These are phyloP conservation scores for Entelurus aequoreus DNA, from an alignment of 2,113 vertebrate genomes.

Conservation along the genomic window DNA sequence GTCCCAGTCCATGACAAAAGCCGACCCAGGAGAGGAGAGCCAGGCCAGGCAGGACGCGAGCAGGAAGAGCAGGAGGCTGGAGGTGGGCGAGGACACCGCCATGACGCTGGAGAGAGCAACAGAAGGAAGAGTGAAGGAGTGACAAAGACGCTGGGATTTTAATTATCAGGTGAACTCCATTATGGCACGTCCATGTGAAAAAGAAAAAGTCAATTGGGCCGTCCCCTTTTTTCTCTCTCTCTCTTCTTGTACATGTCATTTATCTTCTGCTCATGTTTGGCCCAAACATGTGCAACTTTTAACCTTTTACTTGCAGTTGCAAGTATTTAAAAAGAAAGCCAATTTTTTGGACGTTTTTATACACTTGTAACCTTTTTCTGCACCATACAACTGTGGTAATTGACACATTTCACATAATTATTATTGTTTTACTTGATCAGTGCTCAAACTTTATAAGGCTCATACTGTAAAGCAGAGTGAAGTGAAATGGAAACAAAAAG, in stretches of 20 bases:
- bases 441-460: too few relatives aligned
- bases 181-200: conserved; percentile 36
- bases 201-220: background rate
- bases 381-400: too few relatives aligned
- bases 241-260: conserved; percentile 23
- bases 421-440: too few relatives aligned
- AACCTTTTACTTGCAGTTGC: background rate
- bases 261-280: conserved; percentile 41
- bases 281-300: background rate
- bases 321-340: background rate
- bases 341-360: background rate
- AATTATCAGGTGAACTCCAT: conserved; percentile 39
- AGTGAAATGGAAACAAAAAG: too few relatives aligned
- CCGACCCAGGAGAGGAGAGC: conserved; percentile 33
- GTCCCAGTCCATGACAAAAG: conserved; percentile 31
- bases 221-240: conserved; percentile 6
- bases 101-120: conserved; percentile 53
- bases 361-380: background rate
- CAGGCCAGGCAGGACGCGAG: conserved; percentile 41
- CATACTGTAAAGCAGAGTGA: too few relatives aligned
- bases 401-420: too few relatives aligned
- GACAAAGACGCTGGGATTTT: conserved; percentile 25
- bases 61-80: conserved; percentile 42
- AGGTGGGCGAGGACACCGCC: conserved; percentile 21
- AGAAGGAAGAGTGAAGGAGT: conserved; percentile 20